Percentiles rank a stretch among this genome's conserved stretches.
Evolutionary conservation across 1,140 invertebrate genomes (phyloP).

Genomic region (Goniozus legneri): DNA sequence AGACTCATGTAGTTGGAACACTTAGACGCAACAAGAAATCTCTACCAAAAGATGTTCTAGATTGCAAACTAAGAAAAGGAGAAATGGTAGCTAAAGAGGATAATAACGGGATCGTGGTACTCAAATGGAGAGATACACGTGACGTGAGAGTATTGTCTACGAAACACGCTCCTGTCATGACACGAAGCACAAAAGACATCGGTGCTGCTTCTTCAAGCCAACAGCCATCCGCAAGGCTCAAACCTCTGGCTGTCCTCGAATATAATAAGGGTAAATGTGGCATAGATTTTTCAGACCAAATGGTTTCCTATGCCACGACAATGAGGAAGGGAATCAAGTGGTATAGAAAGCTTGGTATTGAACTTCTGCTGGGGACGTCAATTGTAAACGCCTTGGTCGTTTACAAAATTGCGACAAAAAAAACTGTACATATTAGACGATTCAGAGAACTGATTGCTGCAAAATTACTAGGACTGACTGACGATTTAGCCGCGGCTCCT

Average conservation of each 20-base stretch:
- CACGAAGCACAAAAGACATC: constrained; percentile 13
- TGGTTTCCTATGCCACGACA: constrained; percentile 35
- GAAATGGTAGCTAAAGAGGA: constrained; percentile 37
- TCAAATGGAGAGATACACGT: constrained; percentile 31
- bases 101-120: constrained; percentile 36
- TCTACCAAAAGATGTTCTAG: constrained; percentile 17
- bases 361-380: constrained; percentile 31
- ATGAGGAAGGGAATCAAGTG: constrained; percentile 36
- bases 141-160: constrained; percentile 31
- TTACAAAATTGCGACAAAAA: constrained; percentile 18
- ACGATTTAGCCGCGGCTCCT: constrained; percentile 8
- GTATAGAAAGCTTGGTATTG: constrained; percentile 37
- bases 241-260: constrained; percentile 41
- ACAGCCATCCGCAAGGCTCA: constrained; percentile 16
- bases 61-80: constrained; percentile 42
- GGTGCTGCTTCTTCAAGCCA: constrained; percentile 13
- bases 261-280: constrained; percentile 45
- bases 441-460: constrained; percentile 14
- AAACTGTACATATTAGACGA: constrained; percentile 17
- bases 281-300: constrained; percentile 29
- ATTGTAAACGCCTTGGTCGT: constrained; percentile 30
- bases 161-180: constrained; percentile 18
- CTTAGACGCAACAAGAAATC: constrained; percentile 42
- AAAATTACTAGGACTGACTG: constrained; percentile 12
- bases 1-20: constrained; percentile 52